Conservation (phyloP, 1,140 invertebrate species). For the Lepidotrigona ventralis region DNA sequence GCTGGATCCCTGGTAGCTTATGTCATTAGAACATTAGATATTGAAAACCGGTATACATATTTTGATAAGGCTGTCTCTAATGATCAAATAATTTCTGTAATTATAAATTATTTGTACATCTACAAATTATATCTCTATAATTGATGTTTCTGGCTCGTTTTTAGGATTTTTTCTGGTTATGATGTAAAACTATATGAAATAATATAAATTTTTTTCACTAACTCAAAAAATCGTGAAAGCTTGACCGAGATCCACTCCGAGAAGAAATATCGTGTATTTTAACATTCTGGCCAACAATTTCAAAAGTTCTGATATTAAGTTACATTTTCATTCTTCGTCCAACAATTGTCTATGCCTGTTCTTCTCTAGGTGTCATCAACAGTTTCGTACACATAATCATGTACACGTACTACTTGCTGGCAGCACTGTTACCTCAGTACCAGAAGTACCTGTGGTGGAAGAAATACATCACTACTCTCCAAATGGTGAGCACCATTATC, state of each 20-base stretch:
- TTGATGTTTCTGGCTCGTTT: no score
- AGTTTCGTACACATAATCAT: constrained; percentile 93
- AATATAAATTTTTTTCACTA: no score
- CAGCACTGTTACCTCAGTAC: constrained; percentile 86
- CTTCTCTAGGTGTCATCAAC: constrained; percentile 85
- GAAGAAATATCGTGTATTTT: neutral
- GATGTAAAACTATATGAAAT: no score
- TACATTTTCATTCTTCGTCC: neutral
- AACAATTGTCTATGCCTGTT: neutral
- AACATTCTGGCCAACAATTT: neutral
- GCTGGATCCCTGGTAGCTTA: no score
- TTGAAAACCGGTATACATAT: neutral
- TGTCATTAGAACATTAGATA: neutral
- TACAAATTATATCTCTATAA: neutral
- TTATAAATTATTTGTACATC: neutral
- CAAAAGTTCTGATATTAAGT: neutral
- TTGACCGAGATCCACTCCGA: no score
- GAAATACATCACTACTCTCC: constrained; percentile 89
- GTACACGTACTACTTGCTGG: constrained; percentile 90
- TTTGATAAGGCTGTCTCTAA: neutral
- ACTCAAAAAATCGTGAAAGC: no score
- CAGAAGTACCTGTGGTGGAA: constrained; percentile 92
- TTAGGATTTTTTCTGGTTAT: no score
- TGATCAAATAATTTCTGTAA: neutral
- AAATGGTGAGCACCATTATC: constrained; percentile 83